Base-by-base conservation (phyloP, 1,140 invertebrate genomes). In the Calliphora vicina region DNA sequence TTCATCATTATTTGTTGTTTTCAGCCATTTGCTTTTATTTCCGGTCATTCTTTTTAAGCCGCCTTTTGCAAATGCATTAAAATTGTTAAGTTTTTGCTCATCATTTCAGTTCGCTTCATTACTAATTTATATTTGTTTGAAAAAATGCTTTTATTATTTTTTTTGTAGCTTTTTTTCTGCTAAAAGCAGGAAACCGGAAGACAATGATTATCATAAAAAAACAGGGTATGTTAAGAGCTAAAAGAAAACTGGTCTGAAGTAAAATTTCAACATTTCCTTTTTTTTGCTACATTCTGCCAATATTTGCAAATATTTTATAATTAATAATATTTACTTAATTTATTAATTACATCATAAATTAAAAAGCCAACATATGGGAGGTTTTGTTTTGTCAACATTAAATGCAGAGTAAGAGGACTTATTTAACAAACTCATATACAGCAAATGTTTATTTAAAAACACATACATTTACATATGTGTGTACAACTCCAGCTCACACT, bases 151-250 rank as follows among this genome's bases (percentile, higher is more conserved):
- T n/a, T 50, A 50, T n/a, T 13, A n/a, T 50, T 1, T 6, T 50
- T 50, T 12, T 17, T n/a, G 15, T 13, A 17, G 45, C 45, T 15
- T 17, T 8, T 35, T 2, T 35, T 35, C 15, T 50, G 9, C 61
- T 67, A 67, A 67, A 67, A 67, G 61, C 61, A 17, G 61, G 61
- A 67, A 67, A 67, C 61, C n/a, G 20, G 61, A 67, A 67, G n/a
- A 23, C 10, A 67, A 23, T 67, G 61, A 23, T 67, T 67, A 25
- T 3, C 61, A 67, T 67, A 2, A 67, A 25, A 67, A 50, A 50
- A 50, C 45, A 1, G 15, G 17, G 17, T n/a, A 50, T n/a, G 35
- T 50, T n/a, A n/a, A n/a, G n/a, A n/a, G n/a, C n/a, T n/a, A n/a
- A n/a, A n/a, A n/a, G n/a, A n/a, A n/a, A n/a, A n/a, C n/a, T n/a